phyloP scores from a whole-genome alignment of 2,888 invertebrate species.

The Drosophila infuscata region DNA sequence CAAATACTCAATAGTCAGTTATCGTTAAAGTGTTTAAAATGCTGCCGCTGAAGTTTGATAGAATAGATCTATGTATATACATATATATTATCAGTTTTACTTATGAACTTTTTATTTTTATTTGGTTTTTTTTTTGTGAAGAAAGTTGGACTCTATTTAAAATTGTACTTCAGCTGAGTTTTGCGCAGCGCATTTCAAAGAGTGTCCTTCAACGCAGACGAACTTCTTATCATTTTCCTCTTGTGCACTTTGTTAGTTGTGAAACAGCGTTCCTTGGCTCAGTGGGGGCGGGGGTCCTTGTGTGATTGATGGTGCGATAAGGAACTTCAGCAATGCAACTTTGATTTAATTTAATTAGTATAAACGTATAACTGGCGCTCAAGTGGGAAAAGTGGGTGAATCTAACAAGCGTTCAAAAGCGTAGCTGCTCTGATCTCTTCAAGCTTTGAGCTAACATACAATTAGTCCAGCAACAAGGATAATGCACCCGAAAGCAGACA shows the following conservation, averaged over 20 bases:
- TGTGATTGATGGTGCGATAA: conserved; percentile 37
- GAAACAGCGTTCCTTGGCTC: conserved; percentile 18
- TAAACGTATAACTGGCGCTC: conserved; percentile 24
- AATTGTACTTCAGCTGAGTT: conserved; percentile 45
- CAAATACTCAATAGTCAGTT: background rate
- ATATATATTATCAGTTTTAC: background rate
- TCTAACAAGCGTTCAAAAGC: conserved; percentile 49
- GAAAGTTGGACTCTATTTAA: conserved; percentile 24
- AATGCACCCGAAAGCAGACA: background rate
- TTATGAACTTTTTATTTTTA: too few species aligned
- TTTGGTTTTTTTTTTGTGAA: background rate
- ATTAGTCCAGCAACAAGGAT: background rate
- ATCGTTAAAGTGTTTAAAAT: background rate
- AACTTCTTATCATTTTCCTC: conserved; percentile 42
- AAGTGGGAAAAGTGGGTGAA: conserved; percentile 14
- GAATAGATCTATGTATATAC: background rate
- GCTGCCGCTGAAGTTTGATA: background rate
- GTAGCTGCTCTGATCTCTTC: conserved; percentile 36
- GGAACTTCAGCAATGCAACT: conserved; percentile 55
- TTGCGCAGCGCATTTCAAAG: conserved; percentile 10
- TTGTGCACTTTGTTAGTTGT: conserved; percentile 35
- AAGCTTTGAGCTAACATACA: conserved; percentile 32
- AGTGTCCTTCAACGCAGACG: conserved; percentile 10
- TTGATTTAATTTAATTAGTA: conserved; percentile 68
- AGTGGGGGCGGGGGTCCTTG: conserved; percentile 7